phyloP scores from a whole-genome alignment of 2,888 invertebrate genomes.

The Machimus atricapillus region DNA sequence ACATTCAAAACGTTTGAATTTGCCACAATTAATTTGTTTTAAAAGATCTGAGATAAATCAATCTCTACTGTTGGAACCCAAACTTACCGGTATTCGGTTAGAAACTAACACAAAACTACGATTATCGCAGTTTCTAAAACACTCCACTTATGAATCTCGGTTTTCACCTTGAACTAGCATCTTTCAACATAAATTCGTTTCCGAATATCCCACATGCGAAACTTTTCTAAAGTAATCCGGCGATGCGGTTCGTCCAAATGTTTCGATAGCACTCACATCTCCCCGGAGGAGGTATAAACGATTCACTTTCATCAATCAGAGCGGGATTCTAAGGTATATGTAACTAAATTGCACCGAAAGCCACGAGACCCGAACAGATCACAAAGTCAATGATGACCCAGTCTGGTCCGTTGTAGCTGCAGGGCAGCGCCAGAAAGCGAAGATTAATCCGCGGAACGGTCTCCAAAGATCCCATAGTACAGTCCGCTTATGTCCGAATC shows the following conservation, averaged over 20 bases:
- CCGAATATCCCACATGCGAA: background rate
- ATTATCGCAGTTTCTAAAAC: background rate
- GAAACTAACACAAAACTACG: background rate
- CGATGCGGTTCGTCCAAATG: background rate
- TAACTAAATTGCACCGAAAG: background rate
- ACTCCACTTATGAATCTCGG: background rate
- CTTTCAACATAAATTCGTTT: background rate
- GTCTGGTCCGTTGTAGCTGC: background rate
- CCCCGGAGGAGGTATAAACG: background rate
- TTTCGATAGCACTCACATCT: background rate
- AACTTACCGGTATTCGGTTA: background rate
- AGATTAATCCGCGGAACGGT: background rate
- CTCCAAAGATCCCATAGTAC: background rate
- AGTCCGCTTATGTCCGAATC: background rate
- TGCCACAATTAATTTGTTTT: background rate
- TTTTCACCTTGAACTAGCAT: background rate
- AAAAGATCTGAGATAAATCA: background rate
- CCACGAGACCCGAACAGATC: background rate
- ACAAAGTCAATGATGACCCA: background rate
- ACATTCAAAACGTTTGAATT: background rate
- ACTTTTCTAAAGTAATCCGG: background rate
- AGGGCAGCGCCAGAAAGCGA: background rate
- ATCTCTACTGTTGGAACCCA: background rate
- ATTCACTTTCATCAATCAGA: background rate
- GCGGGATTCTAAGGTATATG: background rate